These are phyloP conservation scores for Melanostoma mellinum DNA, from an alignment of 2,888 invertebrate species.

Conservation along the genomic window DNA sequence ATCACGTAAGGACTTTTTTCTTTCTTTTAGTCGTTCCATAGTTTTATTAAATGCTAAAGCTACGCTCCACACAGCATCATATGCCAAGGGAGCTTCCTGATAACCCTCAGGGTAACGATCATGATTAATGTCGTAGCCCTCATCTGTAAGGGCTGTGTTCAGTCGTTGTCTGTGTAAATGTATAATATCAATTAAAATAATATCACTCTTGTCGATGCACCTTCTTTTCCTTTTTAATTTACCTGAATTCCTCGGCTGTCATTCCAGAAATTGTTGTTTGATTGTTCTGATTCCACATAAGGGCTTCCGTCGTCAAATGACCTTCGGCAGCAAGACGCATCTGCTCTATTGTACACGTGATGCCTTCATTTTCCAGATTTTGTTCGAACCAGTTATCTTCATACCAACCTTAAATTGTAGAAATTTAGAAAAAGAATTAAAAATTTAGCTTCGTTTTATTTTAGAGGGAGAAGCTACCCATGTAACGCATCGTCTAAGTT, in stretches of 20 bases:
- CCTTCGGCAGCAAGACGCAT: conserved; percentile 98
- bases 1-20: conserved; percentile 93
- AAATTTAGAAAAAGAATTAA: background rate
- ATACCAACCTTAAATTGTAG: conserved; percentile 90
- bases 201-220: background rate
- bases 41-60: conserved; percentile 99
- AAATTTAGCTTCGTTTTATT: too few relatives aligned
- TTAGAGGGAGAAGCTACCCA: too few relatives aligned
- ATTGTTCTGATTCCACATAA: conserved; percentile 99
- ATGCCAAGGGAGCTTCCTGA: conserved; percentile 98
- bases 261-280: conserved; percentile 97
- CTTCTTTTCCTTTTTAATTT: conserved; percentile 46
- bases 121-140: conserved; percentile 93
- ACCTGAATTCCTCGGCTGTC: conserved; percentile 95
- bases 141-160: conserved; percentile 90
- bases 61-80: conserved; percentile 99
- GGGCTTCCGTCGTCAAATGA: conserved; percentile 98
- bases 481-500: too few relatives aligned
- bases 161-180: conserved; percentile 86
- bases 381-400: conserved; percentile 99
- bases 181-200: background rate
- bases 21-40: conserved; percentile 91
- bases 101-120: conserved; percentile 96
- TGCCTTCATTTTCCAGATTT: conserved; percentile 91
- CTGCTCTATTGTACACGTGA: conserved; percentile 95